Base-by-base conservation (phyloP, 2,113 vertebrate species). In the Camelus bactrianus region DNA sequence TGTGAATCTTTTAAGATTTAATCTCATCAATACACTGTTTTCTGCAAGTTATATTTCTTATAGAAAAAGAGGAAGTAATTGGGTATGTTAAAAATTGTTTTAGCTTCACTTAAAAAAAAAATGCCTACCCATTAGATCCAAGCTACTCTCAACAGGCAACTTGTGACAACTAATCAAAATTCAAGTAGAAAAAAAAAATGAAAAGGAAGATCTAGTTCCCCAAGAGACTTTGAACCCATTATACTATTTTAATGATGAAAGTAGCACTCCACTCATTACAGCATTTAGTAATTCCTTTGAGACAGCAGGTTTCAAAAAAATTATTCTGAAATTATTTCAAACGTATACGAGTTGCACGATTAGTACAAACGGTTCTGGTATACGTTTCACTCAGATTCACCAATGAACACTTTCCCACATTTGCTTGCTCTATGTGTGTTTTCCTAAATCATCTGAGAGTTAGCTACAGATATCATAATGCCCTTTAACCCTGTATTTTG, bases 241-340 rank as follows among this genome's bases (percentile, higher is more conserved):
- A 97, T 5, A 87, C 35, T 69, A 75, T 95, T 93, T 97, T 98
- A 97, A 95, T 80, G 73, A 94, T 93, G 58, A 93, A 95, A 82
- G 56, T 48, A 80, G 56, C 79, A 73, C 81, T 96, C 62, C 58
- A 84, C 54, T 97, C 69, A 90, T 90, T 94, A 94, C 11, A 95
- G 58, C 69, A 93, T 89, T 96, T 80, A 95, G 80, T 46, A 96
- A 95, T 84, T 95, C 92, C 92, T 95, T 82, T 65, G 87, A 95
- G 91, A 96, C 20, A 79, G 20, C 1, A 93, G 35, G 69, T 90
- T 95, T 93, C 90, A 92, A 97, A 93, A 96, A 97, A 94, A 79
- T 38, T 83, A 92, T 95, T 97, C 73, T 93, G 65, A 93, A 94
- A 88, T 89, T 77, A 88, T 76, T 97, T 97, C 85, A 91, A 84